Conservation (phyloP, 1,140 invertebrate species). For the Elymnias hypermnestra region DNA sequence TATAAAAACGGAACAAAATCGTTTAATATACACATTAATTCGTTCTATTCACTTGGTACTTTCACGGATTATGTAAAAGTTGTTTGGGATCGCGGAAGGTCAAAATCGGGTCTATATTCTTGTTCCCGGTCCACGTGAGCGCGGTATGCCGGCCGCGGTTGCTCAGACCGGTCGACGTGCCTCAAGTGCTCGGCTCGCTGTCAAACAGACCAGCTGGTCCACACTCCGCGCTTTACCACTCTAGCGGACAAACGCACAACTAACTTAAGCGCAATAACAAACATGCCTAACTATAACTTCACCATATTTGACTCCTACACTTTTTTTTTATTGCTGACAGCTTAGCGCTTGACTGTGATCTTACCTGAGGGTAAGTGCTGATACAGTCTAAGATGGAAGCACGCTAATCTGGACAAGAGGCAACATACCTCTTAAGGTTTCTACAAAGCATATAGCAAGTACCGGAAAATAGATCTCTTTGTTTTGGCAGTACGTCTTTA, state of each 20-base stretch:
- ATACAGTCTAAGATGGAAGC: too few relatives aligned
- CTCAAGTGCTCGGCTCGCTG: constrained; percentile 43
- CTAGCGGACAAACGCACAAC: constrained; percentile 61
- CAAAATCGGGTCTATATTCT: constrained; percentile 37
- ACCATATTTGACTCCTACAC: too few relatives aligned
- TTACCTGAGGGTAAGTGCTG: too few relatives aligned
- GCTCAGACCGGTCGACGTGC: constrained; percentile 45
- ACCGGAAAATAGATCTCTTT: neutral
- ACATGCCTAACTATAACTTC: constrained; percentile 23
- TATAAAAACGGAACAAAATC: constrained; percentile 43
- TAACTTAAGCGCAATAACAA: constrained; percentile 34
- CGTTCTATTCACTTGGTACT: constrained; percentile 30
- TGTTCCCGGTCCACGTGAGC: constrained; percentile 52
- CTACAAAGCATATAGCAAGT: too few relatives aligned
- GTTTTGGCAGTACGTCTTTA: too few relatives aligned
- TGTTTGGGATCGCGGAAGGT: constrained; percentile 44
- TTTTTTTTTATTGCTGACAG: too few relatives aligned
- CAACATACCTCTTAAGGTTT: too few relatives aligned
- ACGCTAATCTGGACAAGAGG: too few relatives aligned
- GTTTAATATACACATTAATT: constrained; percentile 37
- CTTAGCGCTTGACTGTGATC: too few relatives aligned
- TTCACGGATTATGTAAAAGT: constrained; percentile 54
- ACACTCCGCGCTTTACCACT: constrained; percentile 41
- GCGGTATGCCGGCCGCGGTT: constrained; percentile 40
- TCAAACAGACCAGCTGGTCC: constrained; percentile 67